Conservation (phyloP, 2,888 invertebrate genomes). For the Drosophila leonis region DNA sequence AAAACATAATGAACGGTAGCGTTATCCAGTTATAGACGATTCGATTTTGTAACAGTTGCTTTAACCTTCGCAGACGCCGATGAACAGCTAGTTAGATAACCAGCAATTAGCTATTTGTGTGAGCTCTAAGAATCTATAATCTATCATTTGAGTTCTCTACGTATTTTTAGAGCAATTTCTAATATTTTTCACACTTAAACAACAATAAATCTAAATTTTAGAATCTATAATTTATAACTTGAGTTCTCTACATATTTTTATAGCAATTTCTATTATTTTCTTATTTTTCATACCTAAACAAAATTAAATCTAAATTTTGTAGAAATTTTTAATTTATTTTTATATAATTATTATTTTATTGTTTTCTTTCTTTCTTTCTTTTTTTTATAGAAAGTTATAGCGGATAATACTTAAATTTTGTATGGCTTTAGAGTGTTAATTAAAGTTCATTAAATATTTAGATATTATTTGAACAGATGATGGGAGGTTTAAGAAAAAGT, state of each 20-base stretch:
- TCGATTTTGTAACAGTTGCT: constrained; percentile 17
- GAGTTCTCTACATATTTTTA: too few species aligned
- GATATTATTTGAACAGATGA: background rate
- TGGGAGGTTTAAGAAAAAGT: background rate
- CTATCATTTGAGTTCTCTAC: too few species aligned
- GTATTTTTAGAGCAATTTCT: background rate
- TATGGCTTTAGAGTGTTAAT: constrained; percentile 1
- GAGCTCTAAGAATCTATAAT: background rate
- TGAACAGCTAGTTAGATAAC: constrained; percentile 10
- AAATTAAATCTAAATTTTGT: background rate
- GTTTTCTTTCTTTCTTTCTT: background rate
- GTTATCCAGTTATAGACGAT: constrained; percentile 37
- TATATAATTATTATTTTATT: background rate
- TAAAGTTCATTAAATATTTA: constrained; percentile 8
- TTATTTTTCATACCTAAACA: background rate
- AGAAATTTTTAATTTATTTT: background rate
- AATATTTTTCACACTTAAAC: background rate
- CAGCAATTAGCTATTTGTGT: background rate
- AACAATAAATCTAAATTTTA: background rate
- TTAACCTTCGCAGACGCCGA: background rate
- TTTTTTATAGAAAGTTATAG: constrained; percentile 10
- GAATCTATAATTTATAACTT: background rate
- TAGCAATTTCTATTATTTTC: background rate
- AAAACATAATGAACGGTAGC: constrained; percentile 32
- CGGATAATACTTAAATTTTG: background rate